Evolutionary conservation across 1,140 invertebrate genomes (phyloP), one percentile per base, ranked within the genome.

Genomic region (Augochlora pura): DNA sequence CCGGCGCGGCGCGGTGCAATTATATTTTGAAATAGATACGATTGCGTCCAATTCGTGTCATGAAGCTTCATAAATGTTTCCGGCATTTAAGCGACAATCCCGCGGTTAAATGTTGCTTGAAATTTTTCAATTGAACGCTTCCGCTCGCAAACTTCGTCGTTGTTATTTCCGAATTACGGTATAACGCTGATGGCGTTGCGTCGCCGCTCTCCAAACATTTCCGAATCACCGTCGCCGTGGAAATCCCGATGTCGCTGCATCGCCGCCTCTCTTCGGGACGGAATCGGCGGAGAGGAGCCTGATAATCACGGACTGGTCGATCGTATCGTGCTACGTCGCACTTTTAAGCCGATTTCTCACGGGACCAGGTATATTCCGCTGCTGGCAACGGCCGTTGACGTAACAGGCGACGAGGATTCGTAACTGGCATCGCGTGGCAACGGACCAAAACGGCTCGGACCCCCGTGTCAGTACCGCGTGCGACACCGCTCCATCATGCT

Each of bases 261-360:
- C 49, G 23, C 18, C n/a, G n/a, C n/a, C n/a, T n/a, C n/a, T 18
- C 42, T 16, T 27, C 18, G 21, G 5, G 9, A n/a, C 7, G 54
- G 18, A 57, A 52, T 52, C 16, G 18, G 6, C 3, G 18, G 16
- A 52, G 14, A 52, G 14, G 10, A 23, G 25, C 23, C 6, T 52
- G 66, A 70, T 75, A 75, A 67, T 57, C 54, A 46, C 65, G 59
- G 10, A 66, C 10, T 38, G 73, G 57, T 67, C 52, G 39, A 39
- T 68, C 64, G 54, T 75, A 57, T 57, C 23, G 18, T 46, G 16
- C n/a, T 9, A 14, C 59, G 60, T 72, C 39, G 68, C 23, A 64
- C 69, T 78, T 72, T 78, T 72, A 64, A 72, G 49, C 60, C 76
- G 76, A 78, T 77, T 77, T 77, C 76, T 77, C 68, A 72, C 59